These are phyloP conservation scores for Hipposideros larvatus DNA, from an alignment of 2,797 vertebrate species.

Conservation along the genomic window DNA sequence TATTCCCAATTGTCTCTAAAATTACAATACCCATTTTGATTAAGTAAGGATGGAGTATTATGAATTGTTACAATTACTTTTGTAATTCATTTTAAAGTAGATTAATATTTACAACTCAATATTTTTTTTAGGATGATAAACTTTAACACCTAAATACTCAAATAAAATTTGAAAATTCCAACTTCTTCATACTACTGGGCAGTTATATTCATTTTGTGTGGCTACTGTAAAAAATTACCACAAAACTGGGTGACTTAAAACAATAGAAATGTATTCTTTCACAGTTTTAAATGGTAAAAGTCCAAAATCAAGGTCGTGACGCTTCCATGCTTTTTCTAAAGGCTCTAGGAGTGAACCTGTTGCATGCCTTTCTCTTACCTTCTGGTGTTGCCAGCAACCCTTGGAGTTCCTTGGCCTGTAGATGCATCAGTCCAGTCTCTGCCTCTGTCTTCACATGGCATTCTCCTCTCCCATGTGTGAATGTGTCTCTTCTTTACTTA, in stretches of 20 bases:
- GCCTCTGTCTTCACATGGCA: accelerated
- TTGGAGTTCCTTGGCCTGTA: background rate
- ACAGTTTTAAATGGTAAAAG: background rate
- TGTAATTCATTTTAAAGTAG: background rate
- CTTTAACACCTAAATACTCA: background rate
- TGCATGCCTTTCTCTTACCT: background rate
- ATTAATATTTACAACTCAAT: background rate
- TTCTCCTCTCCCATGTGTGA: background rate
- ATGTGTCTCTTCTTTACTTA: background rate
- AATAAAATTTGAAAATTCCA: background rate
- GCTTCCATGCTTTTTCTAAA: background rate
- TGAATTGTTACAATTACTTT: background rate
- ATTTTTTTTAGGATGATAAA: background rate
- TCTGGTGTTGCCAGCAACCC: background rate
- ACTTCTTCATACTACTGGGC: background rate
- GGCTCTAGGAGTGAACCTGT: background rate
- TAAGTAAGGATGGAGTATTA: background rate
- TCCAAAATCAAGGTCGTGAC: background rate
- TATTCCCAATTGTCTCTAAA: constrained; percentile 27
- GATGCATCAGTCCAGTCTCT: background rate
- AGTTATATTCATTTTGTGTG: background rate
- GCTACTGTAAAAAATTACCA: background rate
- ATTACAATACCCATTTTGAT: background rate
- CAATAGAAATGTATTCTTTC: no score
- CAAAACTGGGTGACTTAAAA: background rate